Percentiles rank a stretch among this genome's conserved stretches.
Evolutionary conservation across 2,797 vertebrate genomes (phyloP).

Genomic region (Danio aesculapii): DNA sequence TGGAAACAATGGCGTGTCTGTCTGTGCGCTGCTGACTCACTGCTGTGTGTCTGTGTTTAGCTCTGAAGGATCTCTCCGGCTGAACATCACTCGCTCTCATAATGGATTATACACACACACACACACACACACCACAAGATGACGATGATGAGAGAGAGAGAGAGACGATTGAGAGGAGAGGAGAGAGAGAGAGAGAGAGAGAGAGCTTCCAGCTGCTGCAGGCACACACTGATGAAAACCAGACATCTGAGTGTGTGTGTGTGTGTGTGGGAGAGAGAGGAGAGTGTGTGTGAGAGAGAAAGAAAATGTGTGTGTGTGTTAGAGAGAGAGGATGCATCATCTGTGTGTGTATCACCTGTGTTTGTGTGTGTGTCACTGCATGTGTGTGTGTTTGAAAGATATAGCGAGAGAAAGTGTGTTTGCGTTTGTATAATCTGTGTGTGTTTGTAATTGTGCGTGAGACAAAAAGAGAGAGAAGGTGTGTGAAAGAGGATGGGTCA

Average conservation of each 20-base stretch:
- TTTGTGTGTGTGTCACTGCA: neutral
- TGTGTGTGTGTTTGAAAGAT: too few species aligned
- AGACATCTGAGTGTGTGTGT: slow-evolving; percentile 49
- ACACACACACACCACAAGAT: too few species aligned
- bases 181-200: slow-evolving; percentile 14
- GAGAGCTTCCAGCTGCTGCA: slow-evolving; percentile 61
- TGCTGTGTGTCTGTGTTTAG: slow-evolving; percentile 55
- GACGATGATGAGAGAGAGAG: slow-evolving; percentile 1
- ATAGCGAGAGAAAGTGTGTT: too few species aligned
- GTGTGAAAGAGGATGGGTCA: too few species aligned
- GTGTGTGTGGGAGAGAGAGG: too few species aligned
- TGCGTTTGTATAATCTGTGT: too few species aligned
- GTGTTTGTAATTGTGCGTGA: too few species aligned
- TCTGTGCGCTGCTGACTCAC: slow-evolving; percentile 43
- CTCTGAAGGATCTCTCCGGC: slow-evolving; percentile 54
- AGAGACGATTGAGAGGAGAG: too few species aligned
- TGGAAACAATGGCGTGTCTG: slow-evolving; percentile 11
- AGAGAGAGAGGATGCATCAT: neutral
- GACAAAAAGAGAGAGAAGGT: too few species aligned
- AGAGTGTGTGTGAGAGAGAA: slow-evolving; percentile 32
- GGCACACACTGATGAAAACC: slow-evolving; percentile 55
- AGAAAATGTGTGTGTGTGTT: slow-evolving; percentile 27
- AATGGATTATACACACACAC: slow-evolving; percentile 65
- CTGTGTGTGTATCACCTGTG: neutral
- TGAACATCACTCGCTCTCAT: slow-evolving; percentile 55